These are phyloP conservation scores for Cygnus buccinator DNA, from an alignment of 2,113 vertebrate species.

Conservation along the genomic window DNA sequence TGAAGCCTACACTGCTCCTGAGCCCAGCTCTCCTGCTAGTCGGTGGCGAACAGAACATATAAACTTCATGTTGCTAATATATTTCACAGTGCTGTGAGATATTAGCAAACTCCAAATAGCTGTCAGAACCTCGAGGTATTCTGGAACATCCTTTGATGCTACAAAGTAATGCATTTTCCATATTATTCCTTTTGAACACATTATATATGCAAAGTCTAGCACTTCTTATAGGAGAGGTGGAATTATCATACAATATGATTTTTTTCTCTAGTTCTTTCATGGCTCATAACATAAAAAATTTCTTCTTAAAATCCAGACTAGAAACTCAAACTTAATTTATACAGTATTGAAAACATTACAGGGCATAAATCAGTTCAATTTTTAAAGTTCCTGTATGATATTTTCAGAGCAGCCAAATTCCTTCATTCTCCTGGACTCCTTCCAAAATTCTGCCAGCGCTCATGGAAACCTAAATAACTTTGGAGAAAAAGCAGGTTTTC, in stretches of 20 bases:
- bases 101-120: constrained; percentile 43
- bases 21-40: not conserved
- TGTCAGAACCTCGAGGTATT: constrained; percentile 65
- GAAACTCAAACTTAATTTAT: constrained; percentile 79
- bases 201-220: constrained; percentile 72
- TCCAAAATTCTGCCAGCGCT: constrained; percentile 80
- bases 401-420: constrained; percentile 78
- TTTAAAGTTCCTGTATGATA: constrained; percentile 77
- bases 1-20: not conserved
- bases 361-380: constrained; percentile 81
- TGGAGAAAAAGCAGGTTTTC: constrained; percentile 83
- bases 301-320: constrained; percentile 73
- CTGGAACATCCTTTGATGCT: constrained; percentile 68
- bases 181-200: constrained; percentile 59
- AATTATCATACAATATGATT: constrained; percentile 61
- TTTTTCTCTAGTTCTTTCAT: constrained; percentile 69
- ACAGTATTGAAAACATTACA: constrained; percentile 82
- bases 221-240: constrained; percentile 57
- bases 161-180: constrained; percentile 52
- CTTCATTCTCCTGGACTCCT: constrained; percentile 74
- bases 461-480: constrained; percentile 83
- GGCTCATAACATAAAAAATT: constrained; percentile 72
- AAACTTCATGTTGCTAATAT: constrained; percentile 36
- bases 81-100: constrained; percentile 54
- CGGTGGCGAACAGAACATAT: not conserved